Conservation (phyloP, 2,113 vertebrate species). For the Ranitomeya variabilis region DNA sequence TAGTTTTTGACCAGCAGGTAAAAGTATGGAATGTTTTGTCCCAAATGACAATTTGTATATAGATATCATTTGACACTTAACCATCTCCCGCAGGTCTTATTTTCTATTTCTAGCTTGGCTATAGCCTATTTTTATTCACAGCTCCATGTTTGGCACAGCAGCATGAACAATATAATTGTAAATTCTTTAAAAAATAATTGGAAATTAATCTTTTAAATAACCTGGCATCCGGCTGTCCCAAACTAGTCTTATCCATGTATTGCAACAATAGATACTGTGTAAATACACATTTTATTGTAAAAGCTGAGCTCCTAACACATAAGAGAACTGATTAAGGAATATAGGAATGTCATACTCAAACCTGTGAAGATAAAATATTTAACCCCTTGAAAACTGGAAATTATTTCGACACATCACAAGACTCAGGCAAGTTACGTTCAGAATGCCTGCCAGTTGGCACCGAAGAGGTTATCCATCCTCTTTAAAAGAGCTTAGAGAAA, state of each 20-base stretch:
- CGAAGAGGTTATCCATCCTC: constrained; percentile 47
- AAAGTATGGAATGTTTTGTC: too few relatives aligned
- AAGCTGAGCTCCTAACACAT: background rate
- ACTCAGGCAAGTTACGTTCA: background rate
- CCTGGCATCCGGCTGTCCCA: too few relatives aligned
- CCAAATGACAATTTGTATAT: too few relatives aligned
- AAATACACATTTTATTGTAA: background rate
- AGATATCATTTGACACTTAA: too few relatives aligned
- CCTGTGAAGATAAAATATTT: background rate
- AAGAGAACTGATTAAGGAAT: background rate
- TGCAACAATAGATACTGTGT: background rate
- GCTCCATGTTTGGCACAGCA: background rate
- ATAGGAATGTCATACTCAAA: background rate
- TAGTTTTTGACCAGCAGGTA: too few relatives aligned
- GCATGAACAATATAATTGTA: background rate
- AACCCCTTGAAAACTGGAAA: constrained; percentile 7
- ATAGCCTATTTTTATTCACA: background rate
- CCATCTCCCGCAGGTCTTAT: too few relatives aligned
- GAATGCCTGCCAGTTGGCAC: constrained; percentile 19
- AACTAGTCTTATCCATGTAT: background rate
- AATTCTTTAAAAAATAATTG: background rate
- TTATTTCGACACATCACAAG: background rate
- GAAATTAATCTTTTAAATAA: background rate
- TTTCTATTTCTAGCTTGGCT: too few relatives aligned
- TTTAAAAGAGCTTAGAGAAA: constrained; percentile 44